Percentiles rank a stretch among this genome's conserved stretches.
Conservation (phyloP, 2,113 vertebrate genomes). For the Silurus asotus region DNA sequence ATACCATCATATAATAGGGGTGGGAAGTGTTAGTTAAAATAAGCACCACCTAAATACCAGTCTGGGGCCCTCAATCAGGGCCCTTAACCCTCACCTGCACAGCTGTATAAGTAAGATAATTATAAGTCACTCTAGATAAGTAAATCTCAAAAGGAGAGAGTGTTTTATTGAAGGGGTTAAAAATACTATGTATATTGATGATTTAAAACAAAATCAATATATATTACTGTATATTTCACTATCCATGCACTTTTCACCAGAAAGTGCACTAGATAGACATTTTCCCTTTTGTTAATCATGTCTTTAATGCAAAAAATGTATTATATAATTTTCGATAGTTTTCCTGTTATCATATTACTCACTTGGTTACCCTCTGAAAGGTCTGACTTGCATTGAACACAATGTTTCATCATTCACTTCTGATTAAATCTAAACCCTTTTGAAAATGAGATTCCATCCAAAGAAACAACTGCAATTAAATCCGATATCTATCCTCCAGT, state of each 20-base stretch:
- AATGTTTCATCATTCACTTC: not conserved
- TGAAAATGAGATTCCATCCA: not conserved
- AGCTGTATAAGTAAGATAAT: too few species aligned
- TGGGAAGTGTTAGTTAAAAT: not conserved
- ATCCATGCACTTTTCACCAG: not conserved
- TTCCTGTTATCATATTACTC: not conserved
- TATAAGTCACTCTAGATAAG: too few species aligned
- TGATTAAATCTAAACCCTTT: not conserved
- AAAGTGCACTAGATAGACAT: not conserved
- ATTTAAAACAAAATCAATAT: not conserved
- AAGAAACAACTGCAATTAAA: not conserved
- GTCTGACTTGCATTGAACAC: not conserved
- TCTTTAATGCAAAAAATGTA: not conserved
- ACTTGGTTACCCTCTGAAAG: not conserved
- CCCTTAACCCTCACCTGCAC: too few species aligned
- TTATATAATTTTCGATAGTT: not conserved
- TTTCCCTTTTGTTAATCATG: not conserved
- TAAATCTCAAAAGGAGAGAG: too few species aligned
- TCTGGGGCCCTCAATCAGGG: too few species aligned
- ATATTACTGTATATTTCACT: not conserved
- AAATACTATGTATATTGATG: not conserved
- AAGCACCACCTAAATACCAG: too few species aligned
- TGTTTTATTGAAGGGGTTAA: not conserved
- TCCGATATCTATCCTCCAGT: not conserved
- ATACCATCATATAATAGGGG: not conserved